Conservation (phyloP, 2,888 invertebrate species). For the Apodemia mormo region DNA sequence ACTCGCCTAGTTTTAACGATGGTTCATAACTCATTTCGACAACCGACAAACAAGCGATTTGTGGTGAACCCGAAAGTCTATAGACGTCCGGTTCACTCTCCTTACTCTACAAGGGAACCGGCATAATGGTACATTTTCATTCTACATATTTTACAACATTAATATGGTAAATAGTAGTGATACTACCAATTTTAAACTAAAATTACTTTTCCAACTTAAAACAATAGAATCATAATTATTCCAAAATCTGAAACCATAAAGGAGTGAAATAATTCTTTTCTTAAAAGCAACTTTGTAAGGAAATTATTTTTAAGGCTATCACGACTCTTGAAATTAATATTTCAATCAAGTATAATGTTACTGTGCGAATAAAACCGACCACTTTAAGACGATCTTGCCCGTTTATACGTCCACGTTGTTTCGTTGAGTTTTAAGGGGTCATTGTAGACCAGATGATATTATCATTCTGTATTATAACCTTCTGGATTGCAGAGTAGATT, state of each 20-base stretch:
- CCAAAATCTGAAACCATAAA: slow-evolving; percentile 22
- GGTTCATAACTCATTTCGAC: no score
- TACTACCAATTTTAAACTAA: no score
- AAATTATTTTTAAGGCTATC: slow-evolving; percentile 43
- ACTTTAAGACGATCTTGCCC: slow-evolving; percentile 45
- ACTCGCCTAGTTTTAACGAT: no score
- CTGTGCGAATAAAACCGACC: slow-evolving; percentile 48
- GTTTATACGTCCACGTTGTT: slow-evolving; percentile 31
- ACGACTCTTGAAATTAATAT: slow-evolving; percentile 60
- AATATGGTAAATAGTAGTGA: no score
- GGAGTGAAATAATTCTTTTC: slow-evolving; percentile 31
- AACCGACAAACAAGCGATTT: no score
- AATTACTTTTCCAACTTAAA: no score
- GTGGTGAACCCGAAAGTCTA: no score
- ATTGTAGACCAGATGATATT: slow-evolving; percentile 49
- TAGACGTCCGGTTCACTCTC: no score
- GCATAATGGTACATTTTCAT: no score
- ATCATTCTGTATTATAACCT: slow-evolving; percentile 59
- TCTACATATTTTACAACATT: no score
- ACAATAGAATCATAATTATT: slow-evolving; percentile 14
- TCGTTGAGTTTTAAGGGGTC: slow-evolving; percentile 43
- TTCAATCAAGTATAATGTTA: slow-evolving; percentile 64
- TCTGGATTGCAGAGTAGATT: slow-evolving; percentile 66
- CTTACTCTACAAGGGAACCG: no score
- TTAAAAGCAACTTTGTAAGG: slow-evolving; percentile 35